Evolutionary conservation across 2,113 vertebrate genomes (phyloP), one percentile per base, ranked within the genome.

Genomic region (Tenebrosternarchus preto): DNA sequence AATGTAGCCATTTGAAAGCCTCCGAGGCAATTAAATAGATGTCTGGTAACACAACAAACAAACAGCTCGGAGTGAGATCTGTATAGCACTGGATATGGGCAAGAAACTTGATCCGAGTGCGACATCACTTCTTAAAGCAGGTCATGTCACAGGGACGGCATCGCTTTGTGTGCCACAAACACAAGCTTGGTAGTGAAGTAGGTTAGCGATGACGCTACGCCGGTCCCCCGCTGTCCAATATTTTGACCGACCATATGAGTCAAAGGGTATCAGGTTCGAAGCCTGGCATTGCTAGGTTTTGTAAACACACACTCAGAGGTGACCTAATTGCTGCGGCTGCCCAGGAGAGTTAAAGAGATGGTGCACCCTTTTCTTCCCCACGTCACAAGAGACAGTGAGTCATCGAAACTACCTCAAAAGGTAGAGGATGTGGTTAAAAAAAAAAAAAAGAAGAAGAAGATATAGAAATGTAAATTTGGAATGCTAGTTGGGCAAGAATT

Each of bases 321-420:
- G 92, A 93, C 88, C 88, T 92, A 90, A 93, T 90, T 91, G 90
- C 90, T 90, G 89, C 90, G 89, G 87, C 75, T 88, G 86, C 88
- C 87, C 87, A 67, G 0, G 87, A 88, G 89, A 76, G 77, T 46
- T 69, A 59, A 71, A 43, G 67, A 36, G n/a, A 76, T 71, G 78
- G 78, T 80, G 70, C 67, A n/a, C 4, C 17, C 50, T 50, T 74
- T 78, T 63, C 72, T 56, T 33, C 31, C 17, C 19, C 17, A 5
- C 33, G 22, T 78, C 84, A 73, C 80, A 16, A 36, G 84, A 78
- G 80, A 85, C 73, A 76, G 25, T 85, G 83, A 85, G 53, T 85
- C 84, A 84, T 81, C 19, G 66, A 25, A 16, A 50, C 55, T 79
- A 75, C 60, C 70, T 76, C 68, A 78, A 50, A 59, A n/a, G 79